A percentile compares a stretch with the other conserved stretches of the same genome.
phyloP scores from a whole-genome alignment of 2,797 vertebrate genomes.

The Pipistrellus nathusii region DNA sequence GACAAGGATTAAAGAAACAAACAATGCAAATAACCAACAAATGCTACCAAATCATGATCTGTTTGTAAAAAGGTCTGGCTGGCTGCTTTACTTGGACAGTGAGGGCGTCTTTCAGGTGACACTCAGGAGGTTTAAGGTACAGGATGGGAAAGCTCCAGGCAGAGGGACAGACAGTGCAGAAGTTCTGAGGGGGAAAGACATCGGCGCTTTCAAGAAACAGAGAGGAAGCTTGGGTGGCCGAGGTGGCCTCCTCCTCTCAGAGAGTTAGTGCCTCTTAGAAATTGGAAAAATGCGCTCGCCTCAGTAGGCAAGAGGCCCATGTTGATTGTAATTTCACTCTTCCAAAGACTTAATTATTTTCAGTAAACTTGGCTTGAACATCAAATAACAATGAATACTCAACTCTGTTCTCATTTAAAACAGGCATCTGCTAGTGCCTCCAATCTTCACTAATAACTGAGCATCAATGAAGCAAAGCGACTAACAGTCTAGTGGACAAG shows the following conservation, averaged over 20 bases:
- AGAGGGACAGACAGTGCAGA: not conserved
- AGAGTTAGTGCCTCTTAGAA: not conserved
- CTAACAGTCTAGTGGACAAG: not conserved
- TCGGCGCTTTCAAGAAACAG: rapidly evolving
- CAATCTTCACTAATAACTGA: conserved; percentile 22
- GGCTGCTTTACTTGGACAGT: not conserved
- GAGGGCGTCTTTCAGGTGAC: not conserved
- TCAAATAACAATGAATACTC: conserved; percentile 64
- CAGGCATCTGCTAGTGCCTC: not conserved
- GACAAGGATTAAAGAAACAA: not conserved
- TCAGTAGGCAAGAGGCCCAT: not conserved
- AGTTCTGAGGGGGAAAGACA: not conserved
- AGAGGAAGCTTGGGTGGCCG: too few species aligned
- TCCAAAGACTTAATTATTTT: conserved; percentile 55
- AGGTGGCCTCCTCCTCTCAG: not conserved
- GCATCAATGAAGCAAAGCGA: not conserved
- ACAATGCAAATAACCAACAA: not conserved
- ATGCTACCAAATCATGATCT: not conserved
- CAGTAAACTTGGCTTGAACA: conserved; percentile 59
- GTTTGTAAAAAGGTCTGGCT: not conserved
- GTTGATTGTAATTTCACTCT: not conserved
- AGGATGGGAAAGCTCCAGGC: not conserved
- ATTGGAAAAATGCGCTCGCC: not conserved
- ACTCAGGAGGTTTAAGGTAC: not conserved
- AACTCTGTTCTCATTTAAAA: conserved; percentile 41